phyloP scores from a whole-genome alignment of 2,797 vertebrate genomes.

The Gallinago solitaria region DNA sequence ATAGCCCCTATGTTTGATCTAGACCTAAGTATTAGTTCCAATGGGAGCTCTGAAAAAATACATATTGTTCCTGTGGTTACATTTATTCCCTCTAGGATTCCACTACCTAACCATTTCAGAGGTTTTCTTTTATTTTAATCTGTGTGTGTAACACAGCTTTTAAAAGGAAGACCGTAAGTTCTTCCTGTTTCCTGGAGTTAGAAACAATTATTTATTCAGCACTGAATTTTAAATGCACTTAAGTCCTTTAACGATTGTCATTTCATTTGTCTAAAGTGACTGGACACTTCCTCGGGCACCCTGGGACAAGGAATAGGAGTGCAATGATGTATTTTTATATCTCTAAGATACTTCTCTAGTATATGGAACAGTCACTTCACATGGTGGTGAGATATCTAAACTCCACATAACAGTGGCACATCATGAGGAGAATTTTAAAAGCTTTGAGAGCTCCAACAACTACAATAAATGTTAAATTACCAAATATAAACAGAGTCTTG shows the following conservation, averaged over 20 bases:
- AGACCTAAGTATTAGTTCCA: conserved; percentile 4
- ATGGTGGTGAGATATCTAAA: neutral
- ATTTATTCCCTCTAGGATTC: neutral
- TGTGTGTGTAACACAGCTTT: neutral
- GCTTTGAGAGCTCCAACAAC: neutral
- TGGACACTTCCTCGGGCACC: neutral
- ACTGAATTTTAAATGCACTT: neutral
- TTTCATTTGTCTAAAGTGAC: neutral
- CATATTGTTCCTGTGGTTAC: neutral
- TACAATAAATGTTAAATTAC: neutral
- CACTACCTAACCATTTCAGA: neutral
- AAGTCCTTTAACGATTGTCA: neutral
- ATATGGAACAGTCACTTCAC: neutral
- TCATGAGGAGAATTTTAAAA: neutral
- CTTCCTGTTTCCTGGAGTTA: neutral
- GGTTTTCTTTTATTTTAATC: neutral
- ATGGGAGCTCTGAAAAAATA: conserved; percentile 19
- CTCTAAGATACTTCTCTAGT: neutral
- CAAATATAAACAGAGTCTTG: neutral
- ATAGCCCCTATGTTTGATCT: neutral
- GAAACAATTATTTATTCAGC: neutral
- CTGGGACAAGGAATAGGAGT: neutral
- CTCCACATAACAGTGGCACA: neutral
- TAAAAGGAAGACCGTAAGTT: neutral
- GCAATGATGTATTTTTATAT: neutral